Evolutionary conservation across 2,888 invertebrate species (phyloP), one percentile per base, ranked within the genome.

Genomic region (Cerastoderma edule): DNA sequence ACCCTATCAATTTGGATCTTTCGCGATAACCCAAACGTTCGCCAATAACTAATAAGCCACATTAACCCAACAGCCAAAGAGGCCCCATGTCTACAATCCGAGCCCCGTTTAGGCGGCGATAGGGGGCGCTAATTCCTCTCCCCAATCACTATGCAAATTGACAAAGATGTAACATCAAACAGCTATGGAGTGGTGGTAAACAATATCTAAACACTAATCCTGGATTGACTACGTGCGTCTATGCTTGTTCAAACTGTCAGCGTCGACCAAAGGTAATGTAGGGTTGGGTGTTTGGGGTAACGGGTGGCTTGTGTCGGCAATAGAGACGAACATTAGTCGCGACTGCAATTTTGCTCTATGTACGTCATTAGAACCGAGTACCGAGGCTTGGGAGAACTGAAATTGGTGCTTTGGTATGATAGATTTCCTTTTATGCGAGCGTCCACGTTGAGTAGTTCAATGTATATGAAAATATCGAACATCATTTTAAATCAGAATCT

Each of bases 101-200:
- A 60, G 35, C 35, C 35, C 60, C 27, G 60, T 33, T n/a, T 39
- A 27, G 60, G 39, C 60, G 22, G 39, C 39, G 39, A 27, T 5
- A 60, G 60, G 24, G 60, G 39, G n/a, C 39, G n/a, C 39, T 60
- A 60, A 39, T 33, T 60, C 60, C 22, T 39, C 32, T n/a, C n/a
- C 16, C 60, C 39, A 60, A 60, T 35, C 60, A 39, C 27, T 60
- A 60, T 60, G 60, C 60, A 60, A 60, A 60, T 60, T 60, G 35
- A 39, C 39, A 39, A 60, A 60, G 60, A 60, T 60, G 60, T 60
- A 35, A 60, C 60, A 24, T 60, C 60, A 60, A 60, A 60, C 60
- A 60, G 30, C 2, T 6, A 1, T 39, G 24, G n/a, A 60, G 60
- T 39, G 60, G 24, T 10, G 3, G 60, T 39, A 60, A 60, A 60